Base-by-base conservation (phyloP, 2,113 vertebrate species). In the Plestiodon gilberti region DNA sequence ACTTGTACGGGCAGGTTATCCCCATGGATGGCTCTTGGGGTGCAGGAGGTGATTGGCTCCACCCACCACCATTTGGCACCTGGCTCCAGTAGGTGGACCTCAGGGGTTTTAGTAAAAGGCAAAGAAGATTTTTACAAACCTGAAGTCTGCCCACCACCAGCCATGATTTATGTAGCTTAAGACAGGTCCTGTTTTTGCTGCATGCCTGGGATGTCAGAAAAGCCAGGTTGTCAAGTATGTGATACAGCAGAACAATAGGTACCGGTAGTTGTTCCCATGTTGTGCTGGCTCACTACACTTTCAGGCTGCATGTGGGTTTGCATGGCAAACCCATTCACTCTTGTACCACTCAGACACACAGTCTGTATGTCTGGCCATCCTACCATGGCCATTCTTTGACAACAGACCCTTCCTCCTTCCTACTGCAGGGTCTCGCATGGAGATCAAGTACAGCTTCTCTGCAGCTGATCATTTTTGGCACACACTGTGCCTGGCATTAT, bases 361-460 rank as follows among this genome's bases (percentile, higher is more conserved):
- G 17, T 30, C 67, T 18, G 14, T 1, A 18, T 4, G 30, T 13
- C 15, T 43, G 38, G 38, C 35, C 38, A 73, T 5, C 22, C 35
- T 23, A n/a, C 20, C 70, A 7, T 40, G 5, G 18, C 18, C 18
- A 8, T 38, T 22, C 18, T 22, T 38, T 33, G 18, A 9, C 70
- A 40, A 40, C 35, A 71, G 70, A 23, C 20, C 28, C 64, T 67
- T 40, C 70, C 1, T 73, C 38, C 35, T 40, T 57, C 13, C 17
- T 3, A 40, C 18, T 23, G 9, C 35, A 73, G 25, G 43, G 9
- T 5, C 48, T 55, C 17, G 13, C 7, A 6, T 6, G 65, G 0
- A 8, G 79, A 52, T 57, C 57, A 28, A 20, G 0, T 14, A 30
- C 83, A 86, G 25, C 1, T 0, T 17, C 35, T 33, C n/a, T 3